Base-by-base conservation (phyloP, 2,113 vertebrate genomes). In the Zapus hudsonius region DNA sequence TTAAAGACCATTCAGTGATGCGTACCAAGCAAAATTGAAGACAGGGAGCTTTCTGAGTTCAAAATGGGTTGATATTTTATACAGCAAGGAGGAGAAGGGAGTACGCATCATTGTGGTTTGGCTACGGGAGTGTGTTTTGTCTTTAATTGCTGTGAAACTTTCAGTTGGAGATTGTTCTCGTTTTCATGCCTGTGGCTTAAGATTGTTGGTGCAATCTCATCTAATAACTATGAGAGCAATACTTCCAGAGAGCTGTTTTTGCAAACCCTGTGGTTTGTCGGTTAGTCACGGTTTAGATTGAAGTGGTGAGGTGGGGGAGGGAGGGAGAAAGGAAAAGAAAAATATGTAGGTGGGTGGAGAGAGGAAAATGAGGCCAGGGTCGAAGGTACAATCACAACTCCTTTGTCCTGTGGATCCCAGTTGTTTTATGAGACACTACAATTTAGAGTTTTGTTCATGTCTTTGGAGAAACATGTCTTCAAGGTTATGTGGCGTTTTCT, bases 81-180 rank as follows among this genome's bases (percentile, higher is more conserved):
- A 76, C 31, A 20, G 63, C 36, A 33, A 94, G 57, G 81, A 57
- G 57, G 36, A 70, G 84, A 55, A 38, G n/a, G 22, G 25, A 40
- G 11, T 27, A 33, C 55, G 57, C 23, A 47, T 64, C 42, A 63
- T 55, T 91, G 91, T 82, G 87, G 87, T 94, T 82, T 87, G 94
- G 87, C 84, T 76, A 11, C 29, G 40, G 15, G 16, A 69, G 63
- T 55, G n/a, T 17, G 42, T 93, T 92, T 90, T 33, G 7, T 81
- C 63, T 91, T 88, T 91, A 93, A 94, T 74, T 94, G 92, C 74
- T 87, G 15, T 8, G 59, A 96, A 93, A 91, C 84, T 84, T 89
- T 57, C 31, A 36, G 36, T 40, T 73, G 76, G 79, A 79, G 57
- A 52, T 57, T 66, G 63, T 44, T 94, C 63, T 59, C 27, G 75